Percentiles rank a stretch among this genome's conserved stretches.
These are phyloP conservation scores for Lasioglossum figueresi DNA, from an alignment of 2,888 invertebrate species.

Conservation along the genomic window DNA sequence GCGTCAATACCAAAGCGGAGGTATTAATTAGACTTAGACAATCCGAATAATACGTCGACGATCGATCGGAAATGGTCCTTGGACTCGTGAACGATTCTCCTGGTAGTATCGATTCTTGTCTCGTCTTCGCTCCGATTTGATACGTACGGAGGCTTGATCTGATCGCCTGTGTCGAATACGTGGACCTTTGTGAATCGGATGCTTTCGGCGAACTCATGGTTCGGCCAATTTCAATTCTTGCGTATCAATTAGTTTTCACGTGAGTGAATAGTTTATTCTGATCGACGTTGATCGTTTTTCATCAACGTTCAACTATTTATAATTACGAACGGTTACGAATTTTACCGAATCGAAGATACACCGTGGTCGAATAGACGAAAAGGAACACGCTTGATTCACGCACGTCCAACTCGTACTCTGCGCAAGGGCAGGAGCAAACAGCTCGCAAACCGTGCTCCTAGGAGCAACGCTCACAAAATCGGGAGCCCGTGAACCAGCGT, in stretches of 20 bases:
- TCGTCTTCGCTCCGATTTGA: neutral
- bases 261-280: neutral
- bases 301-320: too few species aligned
- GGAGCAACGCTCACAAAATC: neutral
- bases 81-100: neutral
- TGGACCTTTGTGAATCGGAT: neutral
- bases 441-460: neutral
- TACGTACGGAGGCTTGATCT: neutral
- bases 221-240: neutral
- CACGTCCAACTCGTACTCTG: neutral
- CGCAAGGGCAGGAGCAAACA: neutral
- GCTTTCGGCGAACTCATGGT: neutral
- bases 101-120: neutral
- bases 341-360: conserved; percentile 30
- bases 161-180: neutral
- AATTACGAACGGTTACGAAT: too few species aligned
- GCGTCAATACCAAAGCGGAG: neutral
- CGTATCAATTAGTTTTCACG: neutral
- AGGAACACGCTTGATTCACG: neutral
- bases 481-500: too few species aligned
- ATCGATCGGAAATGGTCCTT: neutral
- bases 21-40: conserved; percentile 24
- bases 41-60: neutral
- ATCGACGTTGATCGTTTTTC: neutral
- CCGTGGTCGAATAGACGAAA: conserved; percentile 14